A percentile compares a stretch with the other conserved stretches of the same genome.
Evolutionary conservation across 2,888 invertebrate species (phyloP).

Genomic region (Acleris emargana): DNA sequence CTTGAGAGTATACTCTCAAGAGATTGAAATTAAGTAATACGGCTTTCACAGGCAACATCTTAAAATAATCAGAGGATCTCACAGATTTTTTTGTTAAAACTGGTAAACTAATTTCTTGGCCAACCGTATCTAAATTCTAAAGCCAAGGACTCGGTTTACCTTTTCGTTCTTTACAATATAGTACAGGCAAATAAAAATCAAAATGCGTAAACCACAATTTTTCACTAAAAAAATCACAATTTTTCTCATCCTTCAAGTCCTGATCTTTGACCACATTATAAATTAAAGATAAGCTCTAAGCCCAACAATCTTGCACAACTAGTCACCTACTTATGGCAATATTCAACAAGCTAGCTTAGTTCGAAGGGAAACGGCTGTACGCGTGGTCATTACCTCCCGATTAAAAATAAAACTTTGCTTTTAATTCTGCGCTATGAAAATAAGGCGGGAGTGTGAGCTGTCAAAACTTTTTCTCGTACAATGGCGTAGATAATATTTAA

Average conservation of each 20-base stretch:
- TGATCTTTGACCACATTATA: conserved; percentile 29
- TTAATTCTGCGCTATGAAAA: conserved; percentile 17
- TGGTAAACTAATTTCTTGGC: too few relatives aligned
- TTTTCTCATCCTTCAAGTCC: conserved; percentile 4
- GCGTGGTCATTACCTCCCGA: conserved; percentile 16
- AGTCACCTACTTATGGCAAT: conserved; percentile 19
- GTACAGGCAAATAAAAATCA: too few relatives aligned
- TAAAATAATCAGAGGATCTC: too few relatives aligned
- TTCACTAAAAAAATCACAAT: neutral
- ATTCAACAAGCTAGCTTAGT: conserved; percentile 29
- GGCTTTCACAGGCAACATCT: too few relatives aligned
- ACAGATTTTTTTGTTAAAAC: too few relatives aligned
- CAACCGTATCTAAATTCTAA: too few relatives aligned
- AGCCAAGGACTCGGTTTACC: too few relatives aligned
- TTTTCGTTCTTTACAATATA: too few relatives aligned
- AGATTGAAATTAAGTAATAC: too few relatives aligned
- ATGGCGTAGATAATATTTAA: conserved; percentile 1
- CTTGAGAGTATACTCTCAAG: too few relatives aligned
- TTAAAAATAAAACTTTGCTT: conserved; percentile 22
- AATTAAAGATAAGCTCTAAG: conserved; percentile 30
- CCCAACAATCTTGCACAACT: conserved; percentile 20
- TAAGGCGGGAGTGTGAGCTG: neutral
- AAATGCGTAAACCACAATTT: neutral
- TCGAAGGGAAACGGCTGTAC: conserved; percentile 18
- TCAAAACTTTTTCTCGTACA: conserved; percentile 8